Percentiles rank a stretch among this genome's conserved stretches.
phyloP scores from a whole-genome alignment of 2,888 invertebrate species.

The Mythimna albipuncta region DNA sequence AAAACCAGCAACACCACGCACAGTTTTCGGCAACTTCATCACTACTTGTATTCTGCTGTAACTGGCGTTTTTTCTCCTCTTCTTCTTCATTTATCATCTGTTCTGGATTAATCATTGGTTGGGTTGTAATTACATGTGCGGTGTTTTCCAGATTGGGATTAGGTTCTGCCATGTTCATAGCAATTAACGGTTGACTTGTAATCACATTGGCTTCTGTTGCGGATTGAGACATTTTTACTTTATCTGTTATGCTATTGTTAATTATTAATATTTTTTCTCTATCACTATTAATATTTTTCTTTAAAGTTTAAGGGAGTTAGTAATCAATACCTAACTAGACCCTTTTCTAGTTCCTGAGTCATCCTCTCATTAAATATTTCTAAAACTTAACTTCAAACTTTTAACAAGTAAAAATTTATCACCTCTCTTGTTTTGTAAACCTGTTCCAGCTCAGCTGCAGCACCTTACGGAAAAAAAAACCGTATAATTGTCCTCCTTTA shows the following conservation, averaged over 20 bases:
- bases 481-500: no score
- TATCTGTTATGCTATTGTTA: background rate
- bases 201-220: slow-evolving; percentile 9
- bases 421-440: no score
- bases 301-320: background rate
- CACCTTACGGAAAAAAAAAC: no score
- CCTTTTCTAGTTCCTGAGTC: background rate
- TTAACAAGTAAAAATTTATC: no score
- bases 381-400: background rate
- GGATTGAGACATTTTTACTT: slow-evolving; percentile 5
- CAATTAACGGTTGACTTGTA: slow-evolving; percentile 33
- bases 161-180: background rate
- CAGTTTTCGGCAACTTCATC: background rate
- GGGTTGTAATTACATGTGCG: slow-evolving; percentile 32
- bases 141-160: background rate
- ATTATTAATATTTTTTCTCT: background rate
- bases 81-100: background rate
- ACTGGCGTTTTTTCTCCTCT: slow-evolving; percentile 3
- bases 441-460: no score
- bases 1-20: background rate
- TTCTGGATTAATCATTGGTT: slow-evolving; percentile 13
- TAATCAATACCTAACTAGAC: no score
- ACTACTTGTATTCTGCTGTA: background rate
- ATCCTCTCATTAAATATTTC: background rate
- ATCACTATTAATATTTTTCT: background rate